Percentiles rank a stretch among this genome's conserved stretches.
Conservation (phyloP, 2,888 invertebrate species). For the Augiades crinisus region DNA sequence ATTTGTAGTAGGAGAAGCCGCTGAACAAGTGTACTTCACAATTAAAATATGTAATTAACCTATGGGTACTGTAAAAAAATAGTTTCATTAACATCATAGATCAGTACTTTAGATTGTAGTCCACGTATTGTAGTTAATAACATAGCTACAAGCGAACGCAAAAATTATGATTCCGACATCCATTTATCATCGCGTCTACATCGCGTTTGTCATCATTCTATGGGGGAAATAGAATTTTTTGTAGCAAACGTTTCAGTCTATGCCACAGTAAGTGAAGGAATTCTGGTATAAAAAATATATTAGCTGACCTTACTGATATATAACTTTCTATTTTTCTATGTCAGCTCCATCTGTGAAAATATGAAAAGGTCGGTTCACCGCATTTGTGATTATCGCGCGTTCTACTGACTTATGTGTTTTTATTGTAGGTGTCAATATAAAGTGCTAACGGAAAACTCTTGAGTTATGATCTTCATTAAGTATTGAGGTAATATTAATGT, state of each 20-base stretch:
- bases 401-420: too few species aligned
- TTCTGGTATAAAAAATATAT: conserved; percentile 26
- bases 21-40: too few species aligned
- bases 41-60: too few species aligned
- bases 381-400: too few species aligned
- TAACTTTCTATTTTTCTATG: conserved; percentile 4
- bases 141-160: not conserved
- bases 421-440: too few species aligned
- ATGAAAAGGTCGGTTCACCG: not conserved
- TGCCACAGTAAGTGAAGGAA: conserved; percentile 38
- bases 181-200: conserved; percentile 31
- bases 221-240: conserved; percentile 45
- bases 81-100: too few species aligned
- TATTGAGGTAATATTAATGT: too few species aligned
- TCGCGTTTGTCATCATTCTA: conserved; percentile 33
- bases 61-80: too few species aligned
- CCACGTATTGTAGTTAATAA: not conserved
- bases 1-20: too few species aligned
- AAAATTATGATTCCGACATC: conserved; percentile 22
- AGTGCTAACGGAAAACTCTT: too few species aligned
- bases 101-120: too few species aligned
- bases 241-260: conserved; percentile 44
- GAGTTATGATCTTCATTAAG: too few species aligned
- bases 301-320: conserved; percentile 5
- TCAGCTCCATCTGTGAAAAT: not conserved